Base-by-base conservation (phyloP, 2,797 vertebrate genomes). In the Notoglanidium macrostoma region DNA sequence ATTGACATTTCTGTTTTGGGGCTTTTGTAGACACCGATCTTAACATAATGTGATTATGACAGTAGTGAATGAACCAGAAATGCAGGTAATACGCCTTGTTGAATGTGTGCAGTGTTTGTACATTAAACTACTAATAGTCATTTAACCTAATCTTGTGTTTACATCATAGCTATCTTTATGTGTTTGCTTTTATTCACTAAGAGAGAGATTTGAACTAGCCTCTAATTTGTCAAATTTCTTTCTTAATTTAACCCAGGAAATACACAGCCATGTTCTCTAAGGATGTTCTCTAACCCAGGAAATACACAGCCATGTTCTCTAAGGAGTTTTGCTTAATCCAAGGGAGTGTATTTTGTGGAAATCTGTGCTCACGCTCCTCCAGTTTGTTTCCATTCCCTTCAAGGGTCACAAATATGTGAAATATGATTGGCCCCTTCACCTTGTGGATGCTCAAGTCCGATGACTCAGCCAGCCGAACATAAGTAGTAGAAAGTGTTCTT, bases 321-420 rank as follows among this genome's bases (percentile, higher is more conserved):
- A 29, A 40, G 57, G 15, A 67, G 23, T 26, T 81, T 76, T 61
- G 6, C 11, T 72, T 51, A 9, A 68, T n/a, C 2, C 76, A 35
- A n/a, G 44, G 55, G 51, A 61, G 46, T 76, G 29, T 57, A 12
- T 85, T 63, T 91, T 65, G 63, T 6, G 10, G 72, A 74, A 86
- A 68, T 44, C 29, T 70, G 65, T 63, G 29, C 87, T 81, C 51
- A 40, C 72, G 63, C 51, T 65, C 86, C 89, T 91, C 90, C 90
- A 94, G 90, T 89, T 88, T 90, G 89, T 92, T 93, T 90, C 90
- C 92, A 90, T 89, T 92, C 79, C 72, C 35, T 84, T 88, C 89
- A 88, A 40, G 15, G 54, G 55, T 85, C 90, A 89, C 86, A 88
- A 90, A 89, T 15, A 67, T 40, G 19, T 88, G 57, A 61, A 90